Conservation (phyloP, 2,888 invertebrate species). For the Myathropa florea region DNA sequence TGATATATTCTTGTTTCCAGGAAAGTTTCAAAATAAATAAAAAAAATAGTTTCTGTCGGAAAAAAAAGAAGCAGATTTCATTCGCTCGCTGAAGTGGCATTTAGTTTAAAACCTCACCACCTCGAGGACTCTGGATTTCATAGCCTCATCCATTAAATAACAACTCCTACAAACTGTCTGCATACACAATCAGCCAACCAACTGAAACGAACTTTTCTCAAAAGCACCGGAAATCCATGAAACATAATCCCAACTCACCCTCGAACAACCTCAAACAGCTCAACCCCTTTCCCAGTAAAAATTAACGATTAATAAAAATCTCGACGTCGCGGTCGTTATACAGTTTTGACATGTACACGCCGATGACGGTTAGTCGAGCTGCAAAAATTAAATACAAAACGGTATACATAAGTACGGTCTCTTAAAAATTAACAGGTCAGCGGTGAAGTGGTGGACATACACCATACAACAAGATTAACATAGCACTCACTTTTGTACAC, state of each 20-base stretch:
- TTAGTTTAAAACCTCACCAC: background rate
- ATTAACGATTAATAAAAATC: slow-evolving; percentile 60
- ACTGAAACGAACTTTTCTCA: background rate
- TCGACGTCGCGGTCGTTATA: background rate
- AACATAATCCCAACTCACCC: background rate
- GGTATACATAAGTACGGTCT: background rate
- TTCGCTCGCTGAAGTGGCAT: background rate
- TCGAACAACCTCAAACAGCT: background rate
- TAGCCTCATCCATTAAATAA: background rate
- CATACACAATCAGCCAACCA: background rate
- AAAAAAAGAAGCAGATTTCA: no score
- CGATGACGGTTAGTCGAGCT: slow-evolving; percentile 1
- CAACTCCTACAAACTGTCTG: background rate
- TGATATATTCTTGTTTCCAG: no score
- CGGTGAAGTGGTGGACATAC: background rate
- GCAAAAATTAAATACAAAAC: background rate
- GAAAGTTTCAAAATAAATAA: no score
- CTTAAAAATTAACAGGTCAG: background rate
- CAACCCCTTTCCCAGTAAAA: slow-evolving; percentile 4
- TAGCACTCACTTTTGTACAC: slow-evolving; percentile 26
- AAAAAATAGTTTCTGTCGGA: no score
- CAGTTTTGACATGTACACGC: slow-evolving; percentile 2
- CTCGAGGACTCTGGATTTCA: background rate
- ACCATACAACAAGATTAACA: slow-evolving; percentile 26
- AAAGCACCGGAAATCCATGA: background rate